Base-by-base conservation (phyloP, 2,888 invertebrate species). In the Folsomia candida region DNA sequence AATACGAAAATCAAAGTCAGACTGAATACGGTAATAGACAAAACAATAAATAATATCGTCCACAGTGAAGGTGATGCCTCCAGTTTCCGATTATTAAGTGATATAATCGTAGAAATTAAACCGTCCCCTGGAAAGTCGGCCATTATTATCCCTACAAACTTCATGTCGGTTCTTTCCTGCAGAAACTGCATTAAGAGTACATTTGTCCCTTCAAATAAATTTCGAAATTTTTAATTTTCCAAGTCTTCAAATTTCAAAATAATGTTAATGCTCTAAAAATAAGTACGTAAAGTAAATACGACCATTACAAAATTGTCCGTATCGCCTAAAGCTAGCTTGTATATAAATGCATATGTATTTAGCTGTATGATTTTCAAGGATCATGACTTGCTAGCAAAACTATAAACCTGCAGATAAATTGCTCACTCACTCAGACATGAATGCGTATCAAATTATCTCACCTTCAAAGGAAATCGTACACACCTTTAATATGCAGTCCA, bases 101-200 rank as follows among this genome's bases (percentile, higher is more conserved):
- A n/a, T 2, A 62, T 62, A 6, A 62, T 62, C 2, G 28, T n/a
- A 2, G 25, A n/a, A 28, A 62, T 62, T 6, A 62, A 28, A 2
- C 62, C 62, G 3, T 62, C 62, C n/a, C 62, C 62, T 27, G 62
- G 62, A 28, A 62, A 62, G 62, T 62, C 62, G n/a, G 22, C 3
- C 62, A 62, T 62, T n/a, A 62, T 4, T 11, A 62, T 28, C 20
- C 62, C 62, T 20, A 62, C 62, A 28, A 28, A n/a, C 20, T 4
- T 27, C 14, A 62, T 11, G 6, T 14, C n/a, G 6, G 3, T 60
- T 18, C n/a, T 2, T 4, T 26, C 6, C 28, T 26, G 25, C 29
- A 62, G 29, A 2, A 28, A 28, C 11, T 28, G 26, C 4, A 28
- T 20, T 3, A 29, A n/a, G 2, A 62, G 62, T n/a, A 62, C 62